Percentiles rank a stretch among this genome's conserved stretches.
These are phyloP conservation scores for Ctenoplectra terminalis DNA, from an alignment of 1,140 invertebrate genomes.

Conservation along the genomic window DNA sequence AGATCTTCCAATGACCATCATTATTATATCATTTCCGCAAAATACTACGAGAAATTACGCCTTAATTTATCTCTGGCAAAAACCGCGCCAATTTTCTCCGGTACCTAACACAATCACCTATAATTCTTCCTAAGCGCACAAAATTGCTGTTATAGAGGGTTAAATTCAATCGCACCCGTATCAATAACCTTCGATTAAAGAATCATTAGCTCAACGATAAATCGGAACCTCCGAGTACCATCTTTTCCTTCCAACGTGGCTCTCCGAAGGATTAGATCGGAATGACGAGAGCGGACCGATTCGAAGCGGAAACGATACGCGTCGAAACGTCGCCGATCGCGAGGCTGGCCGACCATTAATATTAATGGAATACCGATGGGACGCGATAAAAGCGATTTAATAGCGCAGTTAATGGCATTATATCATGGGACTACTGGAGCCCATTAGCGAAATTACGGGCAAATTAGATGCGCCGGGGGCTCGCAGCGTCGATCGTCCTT, in stretches of 20 bases:
- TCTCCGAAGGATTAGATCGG: not conserved
- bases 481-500: not conserved
- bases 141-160: too few species aligned
- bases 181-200: too few species aligned
- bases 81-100: too few species aligned
- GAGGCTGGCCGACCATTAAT: slow-evolving; percentile 50
- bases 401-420: slow-evolving; percentile 63
- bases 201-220: too few species aligned
- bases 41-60: too few species aligned
- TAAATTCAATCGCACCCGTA: too few species aligned
- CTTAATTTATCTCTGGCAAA: too few species aligned
- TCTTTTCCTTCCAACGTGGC: not conserved
- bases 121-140: too few species aligned
- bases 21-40: too few species aligned
- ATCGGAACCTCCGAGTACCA: too few species aligned
- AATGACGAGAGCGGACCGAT: not conserved
- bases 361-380: slow-evolving; percentile 66
- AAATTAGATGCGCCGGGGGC: slow-evolving; percentile 48
- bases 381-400: slow-evolving; percentile 66
- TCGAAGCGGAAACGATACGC: not conserved
- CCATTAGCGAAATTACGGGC: slow-evolving; percentile 64
- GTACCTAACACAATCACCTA: too few species aligned
- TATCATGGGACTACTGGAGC: slow-evolving; percentile 51
- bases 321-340: slow-evolving; percentile 46
- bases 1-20: too few species aligned